Conservation (phyloP, 2,888 invertebrate genomes). For the Orthosia incerta region DNA sequence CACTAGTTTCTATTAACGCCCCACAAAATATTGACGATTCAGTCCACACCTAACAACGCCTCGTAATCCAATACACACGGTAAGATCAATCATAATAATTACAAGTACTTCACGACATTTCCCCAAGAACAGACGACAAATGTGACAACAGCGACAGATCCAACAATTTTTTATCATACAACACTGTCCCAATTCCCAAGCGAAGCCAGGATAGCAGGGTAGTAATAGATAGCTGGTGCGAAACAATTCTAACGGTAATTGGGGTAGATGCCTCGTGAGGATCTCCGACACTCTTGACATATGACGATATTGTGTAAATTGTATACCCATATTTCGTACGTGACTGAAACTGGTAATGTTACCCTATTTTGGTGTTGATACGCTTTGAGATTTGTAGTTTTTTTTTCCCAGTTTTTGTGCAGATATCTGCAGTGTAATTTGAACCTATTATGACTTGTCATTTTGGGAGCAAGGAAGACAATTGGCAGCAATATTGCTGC, state of each 20-base stretch:
- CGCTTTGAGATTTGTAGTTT: background rate
- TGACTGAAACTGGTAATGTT: conserved; percentile 71
- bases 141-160: conserved; percentile 55
- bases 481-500: background rate
- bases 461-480: background rate
- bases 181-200: conserved; percentile 80
- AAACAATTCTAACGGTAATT: conserved; percentile 88
- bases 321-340: conserved; percentile 79
- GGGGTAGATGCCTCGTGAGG: conserved; percentile 84
- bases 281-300: conserved; percentile 82
- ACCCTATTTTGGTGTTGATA: conserved; percentile 60
- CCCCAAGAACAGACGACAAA: conserved; percentile 59
- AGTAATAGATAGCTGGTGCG: conserved; percentile 85
- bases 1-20: background rate
- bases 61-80: conserved; percentile 57
- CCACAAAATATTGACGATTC: conserved; percentile 40
- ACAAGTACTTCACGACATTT: conserved; percentile 61
- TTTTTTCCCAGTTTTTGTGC: background rate
- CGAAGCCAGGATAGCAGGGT: conserved; percentile 74
- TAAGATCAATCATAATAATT: conserved; percentile 82
- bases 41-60: conserved; percentile 36
- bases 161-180: conserved; percentile 81
- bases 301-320: conserved; percentile 88
- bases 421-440: background rate
- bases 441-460: too few species aligned